These are phyloP conservation scores for Trimorus sp. DNA, from an alignment of 2,888 invertebrate species.

Conservation along the genomic window DNA sequence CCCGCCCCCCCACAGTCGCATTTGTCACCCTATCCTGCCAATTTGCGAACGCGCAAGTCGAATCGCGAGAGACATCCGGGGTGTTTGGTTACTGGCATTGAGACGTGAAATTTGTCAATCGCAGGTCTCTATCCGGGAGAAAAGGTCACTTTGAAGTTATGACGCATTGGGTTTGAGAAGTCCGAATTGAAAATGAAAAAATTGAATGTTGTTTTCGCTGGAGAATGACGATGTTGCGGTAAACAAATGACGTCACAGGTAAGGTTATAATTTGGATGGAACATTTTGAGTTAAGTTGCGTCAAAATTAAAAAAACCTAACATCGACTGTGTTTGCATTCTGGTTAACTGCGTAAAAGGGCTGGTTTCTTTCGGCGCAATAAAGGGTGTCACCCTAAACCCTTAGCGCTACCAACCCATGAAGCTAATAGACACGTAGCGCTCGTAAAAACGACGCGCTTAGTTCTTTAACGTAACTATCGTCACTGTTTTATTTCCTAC, in stretches of 20 bases:
- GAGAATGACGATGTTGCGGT: too few relatives aligned
- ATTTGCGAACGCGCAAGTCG: slow-evolving; percentile 60
- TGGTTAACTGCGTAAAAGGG: slow-evolving; percentile 47
- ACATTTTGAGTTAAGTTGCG: too few relatives aligned
- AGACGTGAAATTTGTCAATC: slow-evolving; percentile 23
- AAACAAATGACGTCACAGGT: too few relatives aligned
- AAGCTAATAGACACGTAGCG: slow-evolving; percentile 79
- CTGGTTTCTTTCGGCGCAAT: slow-evolving; percentile 70
- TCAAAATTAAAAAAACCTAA: too few relatives aligned
- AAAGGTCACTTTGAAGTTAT: background rate
- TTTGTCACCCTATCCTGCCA: slow-evolving; percentile 51
- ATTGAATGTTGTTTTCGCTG: too few relatives aligned
- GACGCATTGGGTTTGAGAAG: too few relatives aligned
- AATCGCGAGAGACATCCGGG: slow-evolving; percentile 64
- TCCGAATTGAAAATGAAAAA: too few relatives aligned
- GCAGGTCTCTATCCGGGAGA: slow-evolving; percentile 1
- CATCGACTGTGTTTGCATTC: background rate
- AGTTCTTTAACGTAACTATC: slow-evolving; percentile 71
- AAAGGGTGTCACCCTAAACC: slow-evolving; percentile 73
- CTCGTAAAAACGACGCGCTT: slow-evolving; percentile 76
- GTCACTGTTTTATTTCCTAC: background rate
- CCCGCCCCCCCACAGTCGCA: too few relatives aligned
- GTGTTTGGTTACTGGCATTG: slow-evolving; percentile 48
- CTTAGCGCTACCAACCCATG: slow-evolving; percentile 67
- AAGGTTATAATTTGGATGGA: too few relatives aligned